Evolutionary conservation across 2,888 invertebrate species (phyloP).

Genomic region (Oegoconia quadripuncta): DNA sequence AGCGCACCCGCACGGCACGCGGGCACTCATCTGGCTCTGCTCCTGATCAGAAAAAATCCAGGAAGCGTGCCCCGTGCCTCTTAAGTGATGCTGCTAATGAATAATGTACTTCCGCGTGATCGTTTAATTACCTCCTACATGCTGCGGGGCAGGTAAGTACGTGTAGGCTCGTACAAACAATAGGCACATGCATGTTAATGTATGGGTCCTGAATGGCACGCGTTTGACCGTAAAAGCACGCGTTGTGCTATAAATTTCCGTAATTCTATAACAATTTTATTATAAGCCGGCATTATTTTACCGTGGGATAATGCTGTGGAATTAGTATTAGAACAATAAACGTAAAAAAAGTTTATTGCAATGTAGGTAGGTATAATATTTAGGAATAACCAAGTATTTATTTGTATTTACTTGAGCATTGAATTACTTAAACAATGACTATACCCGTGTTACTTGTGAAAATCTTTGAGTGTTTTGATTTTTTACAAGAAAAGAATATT

Average conservation of each 20-base stretch:
- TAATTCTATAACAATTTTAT: not conserved
- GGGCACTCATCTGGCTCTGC: constrained; percentile 29
- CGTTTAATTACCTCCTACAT: constrained; percentile 48
- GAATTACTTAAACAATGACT: too few relatives aligned
- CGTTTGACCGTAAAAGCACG: constrained; percentile 43
- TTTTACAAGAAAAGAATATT: too few relatives aligned
- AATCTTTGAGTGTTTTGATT: too few relatives aligned
- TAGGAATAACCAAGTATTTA: too few relatives aligned
- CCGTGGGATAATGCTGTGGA: too few relatives aligned
- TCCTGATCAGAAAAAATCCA: constrained; percentile 56
- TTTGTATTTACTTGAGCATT: too few relatives aligned
- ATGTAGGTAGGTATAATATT: too few relatives aligned
- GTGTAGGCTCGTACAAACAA: constrained; percentile 14
- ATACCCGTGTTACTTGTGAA: too few relatives aligned
- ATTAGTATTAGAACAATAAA: too few relatives aligned
- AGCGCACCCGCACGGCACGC: constrained; percentile 55
- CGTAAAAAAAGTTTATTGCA: too few relatives aligned
- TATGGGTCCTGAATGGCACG: constrained; percentile 18
- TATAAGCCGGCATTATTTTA: too few relatives aligned
- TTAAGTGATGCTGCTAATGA: constrained; percentile 61
- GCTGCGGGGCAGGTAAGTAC: not conserved
- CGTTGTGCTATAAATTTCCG: constrained; percentile 23
- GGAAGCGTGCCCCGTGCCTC: constrained; percentile 46
- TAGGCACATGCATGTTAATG: constrained; percentile 21
- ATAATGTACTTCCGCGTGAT: constrained; percentile 65